Evolutionary conservation across 1,140 invertebrate species (phyloP), one percentile per base, ranked within the genome.

Genomic region (Rhysida immarginata): DNA sequence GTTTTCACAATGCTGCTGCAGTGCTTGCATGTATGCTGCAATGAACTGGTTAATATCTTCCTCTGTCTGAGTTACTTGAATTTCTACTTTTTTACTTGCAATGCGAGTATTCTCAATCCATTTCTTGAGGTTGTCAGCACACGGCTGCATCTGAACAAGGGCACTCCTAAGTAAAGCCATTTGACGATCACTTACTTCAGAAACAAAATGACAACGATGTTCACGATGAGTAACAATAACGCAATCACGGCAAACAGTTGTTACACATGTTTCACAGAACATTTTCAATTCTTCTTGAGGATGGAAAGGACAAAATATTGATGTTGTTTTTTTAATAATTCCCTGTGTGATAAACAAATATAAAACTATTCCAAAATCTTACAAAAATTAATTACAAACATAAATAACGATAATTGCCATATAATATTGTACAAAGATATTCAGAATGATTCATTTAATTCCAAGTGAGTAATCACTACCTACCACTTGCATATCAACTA

Each of bases 1-100:
- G 1, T 73, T 74, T 2, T 71, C 67, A 1, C 75, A 71, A 66
- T 82, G 81, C 13, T 76, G 74, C 50, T 81, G 78, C 27, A 82
- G 66, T 0, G 79, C 78, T 57, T 74, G 67, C 18, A 76, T 72
- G 68, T 82, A 82, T 11, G 73, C 69, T 24, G 75, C 73, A 53
- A 78, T 76, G 68, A 79, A 81, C 3, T 68, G 63, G 52, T 78
- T 75, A 11, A 82, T 76, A 60, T 81, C 11, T 49, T 27, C 41
- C 29, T 48, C 27, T 54, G 41, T 24, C 53, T 57, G 26, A 53
- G 52, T 21, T 51, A 44, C 49, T 53, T 51, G 25, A 42, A 21
- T 11, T 44, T 54, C 26, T 3, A 53, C 16, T 21, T 41, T 29
- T 11, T n/a, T 11, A 2, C 8, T 5, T 3, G 13, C 3, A 3